These are phyloP conservation scores for Toxotes lorentzi DNA, from an alignment of 2,797 vertebrate genomes.

Conservation along the genomic window DNA sequence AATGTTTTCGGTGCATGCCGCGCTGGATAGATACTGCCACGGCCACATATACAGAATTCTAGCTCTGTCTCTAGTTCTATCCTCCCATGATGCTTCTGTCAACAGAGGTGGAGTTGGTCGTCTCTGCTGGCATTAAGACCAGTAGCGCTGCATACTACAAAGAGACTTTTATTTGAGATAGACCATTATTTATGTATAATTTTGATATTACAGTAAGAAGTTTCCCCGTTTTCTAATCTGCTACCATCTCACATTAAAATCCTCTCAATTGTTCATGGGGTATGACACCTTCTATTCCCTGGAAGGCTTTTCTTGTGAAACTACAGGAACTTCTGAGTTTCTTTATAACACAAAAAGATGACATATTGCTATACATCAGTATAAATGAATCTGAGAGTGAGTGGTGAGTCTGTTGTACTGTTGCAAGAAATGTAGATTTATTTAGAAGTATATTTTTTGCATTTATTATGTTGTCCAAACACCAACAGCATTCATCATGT, in stretches of 20 bases:
- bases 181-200: not conserved
- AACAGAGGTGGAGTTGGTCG: slow-evolving; percentile 27
- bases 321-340: not conserved
- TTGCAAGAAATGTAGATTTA: not conserved
- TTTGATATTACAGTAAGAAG: not conserved
- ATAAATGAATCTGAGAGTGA: not conserved
- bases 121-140: not conserved
- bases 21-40: slow-evolving; percentile 12
- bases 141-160: not conserved
- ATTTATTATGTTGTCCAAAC: not conserved
- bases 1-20: slow-evolving; percentile 26
- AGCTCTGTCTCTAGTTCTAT: slow-evolving; percentile 40
- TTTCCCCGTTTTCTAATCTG: not conserved
- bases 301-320: not conserved
- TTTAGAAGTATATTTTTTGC: too few relatives aligned
- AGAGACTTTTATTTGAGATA: not conserved
- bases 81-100: slow-evolving; percentile 20
- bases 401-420: not conserved
- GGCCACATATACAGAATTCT: slow-evolving; percentile 39
- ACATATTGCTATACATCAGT: not conserved
- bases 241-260: not conserved
- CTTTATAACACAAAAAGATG: not conserved
- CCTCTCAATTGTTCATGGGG: too few relatives aligned
- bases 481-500: slow-evolving; percentile 9
- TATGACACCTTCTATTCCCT: too few relatives aligned